Conservation (phyloP, 2,797 vertebrate genomes). For the Pterois miles region DNA sequence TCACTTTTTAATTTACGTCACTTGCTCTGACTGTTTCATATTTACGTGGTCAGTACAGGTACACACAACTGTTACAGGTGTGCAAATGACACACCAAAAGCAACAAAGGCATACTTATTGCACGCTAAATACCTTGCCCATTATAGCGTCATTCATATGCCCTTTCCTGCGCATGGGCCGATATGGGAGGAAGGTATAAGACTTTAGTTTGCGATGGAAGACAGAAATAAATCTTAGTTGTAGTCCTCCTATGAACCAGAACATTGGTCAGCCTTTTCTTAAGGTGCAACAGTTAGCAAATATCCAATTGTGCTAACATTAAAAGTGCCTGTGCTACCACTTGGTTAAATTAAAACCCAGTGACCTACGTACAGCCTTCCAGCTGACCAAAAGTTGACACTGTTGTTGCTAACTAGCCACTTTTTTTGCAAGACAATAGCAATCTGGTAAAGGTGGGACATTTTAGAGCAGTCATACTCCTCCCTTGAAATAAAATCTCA, state of each 20-base stretch:
- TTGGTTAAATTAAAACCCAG: background rate
- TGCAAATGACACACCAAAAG: too few species aligned
- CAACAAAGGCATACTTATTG: too few species aligned
- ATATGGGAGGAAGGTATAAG: background rate
- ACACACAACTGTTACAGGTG: too few species aligned
- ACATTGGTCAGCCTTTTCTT: too few species aligned
- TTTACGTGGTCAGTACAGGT: too few species aligned
- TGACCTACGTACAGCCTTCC: background rate
- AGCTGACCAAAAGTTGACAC: background rate
- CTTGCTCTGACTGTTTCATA: too few species aligned
- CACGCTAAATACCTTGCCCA: too few species aligned
- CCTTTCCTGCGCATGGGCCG: too few species aligned
- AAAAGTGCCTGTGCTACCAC: background rate
- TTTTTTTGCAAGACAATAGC: constrained; percentile 26
- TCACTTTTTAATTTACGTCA: too few species aligned
- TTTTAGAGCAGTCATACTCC: background rate
- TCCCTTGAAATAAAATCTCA: background rate
- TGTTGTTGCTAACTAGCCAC: background rate
- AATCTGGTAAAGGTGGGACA: background rate
- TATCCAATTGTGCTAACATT: too few species aligned
- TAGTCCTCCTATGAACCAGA: background rate
- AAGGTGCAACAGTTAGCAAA: background rate
- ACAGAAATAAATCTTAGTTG: background rate
- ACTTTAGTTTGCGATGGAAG: background rate
- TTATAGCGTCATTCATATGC: too few species aligned